These are phyloP conservation scores for Crioceris asparagi DNA, from an alignment of 2,888 invertebrate species.

Conservation along the genomic window DNA sequence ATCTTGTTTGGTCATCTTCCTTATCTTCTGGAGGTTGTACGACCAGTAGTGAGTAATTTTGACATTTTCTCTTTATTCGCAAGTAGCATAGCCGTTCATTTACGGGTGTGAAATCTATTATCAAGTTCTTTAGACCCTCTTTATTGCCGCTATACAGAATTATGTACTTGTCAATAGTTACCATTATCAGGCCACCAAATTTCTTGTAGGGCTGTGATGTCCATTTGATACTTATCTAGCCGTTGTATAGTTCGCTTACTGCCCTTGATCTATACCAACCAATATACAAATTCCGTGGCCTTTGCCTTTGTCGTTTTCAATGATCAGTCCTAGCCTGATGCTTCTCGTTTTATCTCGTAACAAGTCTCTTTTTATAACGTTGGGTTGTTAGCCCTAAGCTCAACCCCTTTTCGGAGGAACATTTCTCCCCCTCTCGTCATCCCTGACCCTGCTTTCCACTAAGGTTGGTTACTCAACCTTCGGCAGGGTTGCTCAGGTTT, in stretches of 20 bases:
- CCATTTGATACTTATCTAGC: not conserved
- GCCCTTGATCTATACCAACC: too few species aligned
- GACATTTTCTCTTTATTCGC: too few species aligned
- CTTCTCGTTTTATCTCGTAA: too few species aligned
- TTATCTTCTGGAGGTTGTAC: not conserved
- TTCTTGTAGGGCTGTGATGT: not conserved
- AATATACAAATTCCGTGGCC: not conserved
- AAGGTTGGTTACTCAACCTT: not conserved
- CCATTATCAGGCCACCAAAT: not conserved
- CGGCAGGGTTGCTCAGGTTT: not conserved
- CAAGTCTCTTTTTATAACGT: too few species aligned
- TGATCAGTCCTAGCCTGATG: not conserved
- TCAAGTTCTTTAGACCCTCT: not conserved
- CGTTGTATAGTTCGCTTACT: not conserved
- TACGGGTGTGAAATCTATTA: too few species aligned
- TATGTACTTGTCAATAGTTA: not conserved
- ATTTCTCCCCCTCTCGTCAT: too few species aligned
- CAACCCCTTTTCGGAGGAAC: too few species aligned
- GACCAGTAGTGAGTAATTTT: not conserved
- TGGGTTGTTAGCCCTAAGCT: too few species aligned
- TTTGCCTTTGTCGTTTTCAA: not conserved
- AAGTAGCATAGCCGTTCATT: too few species aligned
- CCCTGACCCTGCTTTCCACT: too few species aligned
- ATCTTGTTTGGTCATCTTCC: not conserved
- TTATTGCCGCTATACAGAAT: not conserved